A percentile compares a stretch with the other conserved stretches of the same genome.
These are phyloP conservation scores for Pseudococcus viburni DNA, from an alignment of 2,888 invertebrate genomes.

Conservation along the genomic window DNA sequence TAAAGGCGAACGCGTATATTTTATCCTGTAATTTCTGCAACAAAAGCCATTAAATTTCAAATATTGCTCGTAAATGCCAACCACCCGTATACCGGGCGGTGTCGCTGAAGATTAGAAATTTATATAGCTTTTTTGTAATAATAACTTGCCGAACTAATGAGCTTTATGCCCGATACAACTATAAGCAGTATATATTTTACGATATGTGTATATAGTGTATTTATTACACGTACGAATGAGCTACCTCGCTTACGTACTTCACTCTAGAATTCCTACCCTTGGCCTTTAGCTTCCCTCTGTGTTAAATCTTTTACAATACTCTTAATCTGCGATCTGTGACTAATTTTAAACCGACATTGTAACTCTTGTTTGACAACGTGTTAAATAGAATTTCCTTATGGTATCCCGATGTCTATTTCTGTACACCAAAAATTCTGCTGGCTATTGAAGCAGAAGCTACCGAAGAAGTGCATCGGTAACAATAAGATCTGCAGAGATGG, in stretches of 20 bases:
- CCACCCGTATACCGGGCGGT: conserved; percentile 59
- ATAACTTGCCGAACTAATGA: conserved; percentile 64
- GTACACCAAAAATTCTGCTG: not conserved
- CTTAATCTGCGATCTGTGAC: conserved; percentile 59
- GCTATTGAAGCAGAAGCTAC: too few species aligned
- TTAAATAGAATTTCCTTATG: conserved; percentile 22
- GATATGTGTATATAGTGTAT: conserved; percentile 13
- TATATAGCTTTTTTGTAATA: conserved; percentile 60
- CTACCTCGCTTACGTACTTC: not conserved
- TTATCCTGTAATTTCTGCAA: conserved; percentile 64
- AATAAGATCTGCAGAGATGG: not conserved
- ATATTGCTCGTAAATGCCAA: conserved; percentile 65
- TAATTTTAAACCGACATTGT: conserved; percentile 51
- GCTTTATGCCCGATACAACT: conserved; percentile 56
- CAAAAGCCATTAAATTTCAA: conserved; percentile 66
- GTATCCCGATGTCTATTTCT: not conserved
- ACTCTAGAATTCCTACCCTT: not conserved
- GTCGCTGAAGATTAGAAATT: conserved; percentile 63
- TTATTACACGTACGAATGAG: not conserved
- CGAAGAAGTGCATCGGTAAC: too few species aligned
- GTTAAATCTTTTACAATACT: conserved; percentile 51
- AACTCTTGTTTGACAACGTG: conserved; percentile 53
- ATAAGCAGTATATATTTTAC: conserved; percentile 16
- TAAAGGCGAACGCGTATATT: conserved; percentile 60
- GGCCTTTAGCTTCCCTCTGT: not conserved